Conservation (phyloP, 1,140 invertebrate genomes). For the Macrobrachium nipponense region DNA sequence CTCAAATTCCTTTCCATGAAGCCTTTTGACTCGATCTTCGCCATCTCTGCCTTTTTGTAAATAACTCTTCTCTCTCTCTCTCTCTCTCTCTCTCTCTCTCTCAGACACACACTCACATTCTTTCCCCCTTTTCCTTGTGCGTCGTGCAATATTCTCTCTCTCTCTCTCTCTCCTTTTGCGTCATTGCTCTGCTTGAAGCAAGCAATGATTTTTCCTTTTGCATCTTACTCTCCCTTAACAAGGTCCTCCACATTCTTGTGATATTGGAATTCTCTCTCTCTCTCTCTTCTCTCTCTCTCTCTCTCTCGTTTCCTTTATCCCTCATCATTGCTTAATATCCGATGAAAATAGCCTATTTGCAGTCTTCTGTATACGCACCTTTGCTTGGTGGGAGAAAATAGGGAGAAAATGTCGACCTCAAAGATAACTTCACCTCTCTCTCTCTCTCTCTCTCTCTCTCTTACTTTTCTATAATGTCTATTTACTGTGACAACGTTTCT, state of each 20-base stretch:
- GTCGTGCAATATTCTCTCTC: not conserved
- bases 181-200: not conserved
- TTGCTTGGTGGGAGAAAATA: no score
- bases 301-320: not conserved
- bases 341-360: not conserved
- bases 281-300: not conserved
- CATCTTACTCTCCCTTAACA: no score
- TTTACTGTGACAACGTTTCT: not conserved
- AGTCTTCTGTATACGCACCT: no score
- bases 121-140: not conserved
- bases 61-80: not conserved
- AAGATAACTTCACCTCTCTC: not conserved
- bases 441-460: not conserved
- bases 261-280: not conserved
- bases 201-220: no score
- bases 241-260: not conserved
- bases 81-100: not conserved
- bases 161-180: constrained; percentile 1
- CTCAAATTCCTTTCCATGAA: not conserved
- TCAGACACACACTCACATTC: not conserved
- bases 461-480: not conserved
- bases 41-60: not conserved
- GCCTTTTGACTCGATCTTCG: not conserved
- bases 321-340: not conserved
- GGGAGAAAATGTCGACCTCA: not conserved